Evolutionary conservation across 64 coral and sea anemone species (phyloP), one percentile per base, ranked within the genome.

Genomic region (Pachyseris speciosa): DNA sequence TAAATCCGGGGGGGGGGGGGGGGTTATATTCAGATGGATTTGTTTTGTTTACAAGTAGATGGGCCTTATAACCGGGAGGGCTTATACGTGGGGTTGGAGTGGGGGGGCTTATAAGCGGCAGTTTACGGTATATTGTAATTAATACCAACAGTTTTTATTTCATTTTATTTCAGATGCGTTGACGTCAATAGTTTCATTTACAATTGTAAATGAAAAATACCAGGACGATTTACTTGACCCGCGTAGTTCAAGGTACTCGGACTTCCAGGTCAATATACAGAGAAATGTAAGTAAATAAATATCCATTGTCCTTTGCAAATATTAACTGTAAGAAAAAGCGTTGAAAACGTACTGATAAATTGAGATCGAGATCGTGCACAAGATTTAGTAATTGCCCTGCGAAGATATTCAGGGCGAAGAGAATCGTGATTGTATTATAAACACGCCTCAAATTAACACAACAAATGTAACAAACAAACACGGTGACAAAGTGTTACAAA

Each of bases 161-260:
- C 4, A 16, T 39, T 77, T 9, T 17, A 38, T 60, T 61, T 61
- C 53, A 81, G 77, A 38, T 81, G 34, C 40, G 9, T 39, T 81
- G 1, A 81, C 77, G 10, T 81, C 77, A 63, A 81, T 57, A 58
- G 53, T 81, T 2, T 81, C 77, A 63, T 81, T 81, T 40, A 57
- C 29, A 61, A 81, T 81, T 22, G 52, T 36, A 9, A 81, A 81
- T 81, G 7, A 40, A 81, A 81, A 61, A 11, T 63, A 41, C 30
- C 34, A 60, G 3, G 22, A 61, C 3, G 77, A 81, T 20, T 37
- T 81, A 9, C 22, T 26, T 19, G 51, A 81, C 55, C 33, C 77
- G 22, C 13, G 53, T 5, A 81, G 77, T 36, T 61, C 52, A 3
- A 40, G 77, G 19, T 81, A 81, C 36, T 41, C 53, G 2, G 34